These are phyloP conservation scores for Exephanes ischioxanthus DNA, from an alignment of 2,888 invertebrate species.

Conservation along the genomic window DNA sequence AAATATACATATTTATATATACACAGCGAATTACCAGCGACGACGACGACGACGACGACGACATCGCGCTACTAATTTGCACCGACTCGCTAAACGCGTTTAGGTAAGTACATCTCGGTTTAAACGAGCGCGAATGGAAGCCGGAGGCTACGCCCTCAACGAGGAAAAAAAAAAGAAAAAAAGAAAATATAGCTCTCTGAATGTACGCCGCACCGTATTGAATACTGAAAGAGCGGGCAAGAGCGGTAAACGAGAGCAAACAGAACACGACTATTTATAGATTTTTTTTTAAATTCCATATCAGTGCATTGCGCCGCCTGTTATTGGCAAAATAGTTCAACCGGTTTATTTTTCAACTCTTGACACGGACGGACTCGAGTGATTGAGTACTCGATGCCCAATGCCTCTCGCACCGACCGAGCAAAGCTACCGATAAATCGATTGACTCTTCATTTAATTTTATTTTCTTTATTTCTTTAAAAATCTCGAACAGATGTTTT, in stretches of 20 bases:
- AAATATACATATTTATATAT: background rate
- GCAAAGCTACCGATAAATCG: constrained; percentile 35
- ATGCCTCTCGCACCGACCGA: constrained; percentile 9
- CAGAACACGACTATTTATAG: constrained; percentile 17
- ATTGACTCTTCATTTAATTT: constrained; percentile 22
- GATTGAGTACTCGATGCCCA: constrained; percentile 9
- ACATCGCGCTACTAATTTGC: constrained; percentile 61
- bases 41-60: constrained; percentile 21
- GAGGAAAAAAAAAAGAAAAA: constrained; percentile 52
- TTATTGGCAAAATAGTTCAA: constrained; percentile 56
- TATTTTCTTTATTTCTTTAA: background rate
- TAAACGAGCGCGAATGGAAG: constrained; percentile 59
- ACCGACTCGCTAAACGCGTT: constrained; percentile 58
- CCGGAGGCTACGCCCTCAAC: constrained; percentile 61
- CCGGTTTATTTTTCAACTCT: constrained; percentile 38
- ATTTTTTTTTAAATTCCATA: constrained; percentile 1
- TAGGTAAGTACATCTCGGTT: constrained; percentile 47
- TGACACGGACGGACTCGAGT: constrained; percentile 4
- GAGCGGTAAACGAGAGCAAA: background rate
- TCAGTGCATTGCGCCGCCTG: constrained; percentile 29
- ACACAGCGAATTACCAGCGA: background rate
- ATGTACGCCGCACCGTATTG: background rate
- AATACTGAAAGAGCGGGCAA: background rate
- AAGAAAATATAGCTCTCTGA: background rate
- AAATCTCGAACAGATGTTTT: background rate